Percentiles rank a stretch among this genome's conserved stretches.
These are phyloP conservation scores for Aspidiotus destructor DNA, from an alignment of 2,888 invertebrate genomes.

Conservation along the genomic window DNA sequence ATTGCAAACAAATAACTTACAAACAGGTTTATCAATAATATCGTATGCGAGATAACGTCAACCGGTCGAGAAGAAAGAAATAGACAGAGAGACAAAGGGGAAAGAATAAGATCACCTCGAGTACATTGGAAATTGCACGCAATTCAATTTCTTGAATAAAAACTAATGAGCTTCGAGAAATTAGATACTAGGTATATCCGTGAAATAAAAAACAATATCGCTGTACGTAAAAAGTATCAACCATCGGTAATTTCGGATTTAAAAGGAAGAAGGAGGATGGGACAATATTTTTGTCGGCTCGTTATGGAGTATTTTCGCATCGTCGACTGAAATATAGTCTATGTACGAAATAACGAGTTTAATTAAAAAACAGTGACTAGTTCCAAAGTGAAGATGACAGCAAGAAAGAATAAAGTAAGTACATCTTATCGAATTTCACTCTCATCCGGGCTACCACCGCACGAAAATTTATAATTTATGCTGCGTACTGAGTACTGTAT, in stretches of 20 bases:
- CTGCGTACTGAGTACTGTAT: neutral
- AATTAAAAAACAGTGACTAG: neutral
- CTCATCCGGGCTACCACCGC: neutral
- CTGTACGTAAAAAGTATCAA: neutral
- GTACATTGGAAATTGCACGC: neutral
- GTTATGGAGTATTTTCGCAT: neutral
- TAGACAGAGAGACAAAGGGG: no score
- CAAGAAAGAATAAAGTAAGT: neutral
- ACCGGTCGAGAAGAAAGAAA: neutral
- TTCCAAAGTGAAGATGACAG: conserved; percentile 1
- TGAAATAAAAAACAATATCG: neutral
- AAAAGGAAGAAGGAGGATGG: neutral
- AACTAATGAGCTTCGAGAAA: neutral
- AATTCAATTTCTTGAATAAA: neutral
- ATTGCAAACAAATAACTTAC: no score
- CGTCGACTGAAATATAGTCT: neutral
- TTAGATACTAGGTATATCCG: neutral
- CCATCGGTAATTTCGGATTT: neutral
- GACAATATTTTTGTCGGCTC: neutral
- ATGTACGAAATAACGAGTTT: neutral
- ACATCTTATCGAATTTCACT: neutral
- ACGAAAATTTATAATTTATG: neutral
- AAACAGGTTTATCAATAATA: no score
- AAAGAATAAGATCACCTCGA: neutral
- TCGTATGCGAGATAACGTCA: neutral